These are phyloP conservation scores for Epinephelus fuscoguttatus DNA, from an alignment of 2,113 vertebrate genomes.

Conservation along the genomic window DNA sequence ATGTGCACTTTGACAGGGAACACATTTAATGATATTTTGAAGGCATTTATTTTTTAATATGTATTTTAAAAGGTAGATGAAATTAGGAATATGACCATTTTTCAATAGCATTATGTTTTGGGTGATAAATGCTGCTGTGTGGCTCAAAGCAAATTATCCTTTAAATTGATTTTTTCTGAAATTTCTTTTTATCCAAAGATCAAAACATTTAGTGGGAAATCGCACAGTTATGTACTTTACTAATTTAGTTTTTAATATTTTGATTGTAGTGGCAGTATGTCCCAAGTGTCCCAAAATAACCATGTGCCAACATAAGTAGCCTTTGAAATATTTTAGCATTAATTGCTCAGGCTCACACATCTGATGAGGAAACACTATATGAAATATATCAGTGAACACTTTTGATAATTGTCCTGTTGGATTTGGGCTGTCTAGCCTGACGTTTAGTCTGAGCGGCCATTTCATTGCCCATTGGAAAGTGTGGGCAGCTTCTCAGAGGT, in stretches of 20 bases:
- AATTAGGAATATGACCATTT: not conserved
- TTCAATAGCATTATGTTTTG: slow-evolving; percentile 1
- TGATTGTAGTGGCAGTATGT: not conserved
- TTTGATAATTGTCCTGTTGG: slow-evolving; percentile 3
- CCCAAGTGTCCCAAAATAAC: slow-evolving; percentile 8
- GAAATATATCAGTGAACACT: not conserved
- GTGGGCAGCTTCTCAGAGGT: slow-evolving; percentile 13
- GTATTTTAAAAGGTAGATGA: not conserved
- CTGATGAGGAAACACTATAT: not conserved
- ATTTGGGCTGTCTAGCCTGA: slow-evolving; percentile 20
- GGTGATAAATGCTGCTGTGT: not conserved
- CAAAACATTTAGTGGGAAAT: not conserved
- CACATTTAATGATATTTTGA: not conserved
- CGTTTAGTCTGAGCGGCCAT: not conserved
- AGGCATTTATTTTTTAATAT: not conserved
- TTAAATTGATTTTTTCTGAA: not conserved
- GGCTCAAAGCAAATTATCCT: not conserved
- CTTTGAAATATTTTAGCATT: slow-evolving; percentile 9
- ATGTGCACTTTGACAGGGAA: slow-evolving; percentile 17
- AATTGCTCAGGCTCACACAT: not conserved
- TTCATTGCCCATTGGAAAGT: not conserved
- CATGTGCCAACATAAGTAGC: not conserved
- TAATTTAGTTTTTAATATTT: slow-evolving; percentile 9
- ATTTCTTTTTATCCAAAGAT: not conserved
- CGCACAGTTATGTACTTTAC: not conserved